Base-by-base conservation (phyloP, 2,888 invertebrate genomes). In the Acanthoscelides obtectus region DNA sequence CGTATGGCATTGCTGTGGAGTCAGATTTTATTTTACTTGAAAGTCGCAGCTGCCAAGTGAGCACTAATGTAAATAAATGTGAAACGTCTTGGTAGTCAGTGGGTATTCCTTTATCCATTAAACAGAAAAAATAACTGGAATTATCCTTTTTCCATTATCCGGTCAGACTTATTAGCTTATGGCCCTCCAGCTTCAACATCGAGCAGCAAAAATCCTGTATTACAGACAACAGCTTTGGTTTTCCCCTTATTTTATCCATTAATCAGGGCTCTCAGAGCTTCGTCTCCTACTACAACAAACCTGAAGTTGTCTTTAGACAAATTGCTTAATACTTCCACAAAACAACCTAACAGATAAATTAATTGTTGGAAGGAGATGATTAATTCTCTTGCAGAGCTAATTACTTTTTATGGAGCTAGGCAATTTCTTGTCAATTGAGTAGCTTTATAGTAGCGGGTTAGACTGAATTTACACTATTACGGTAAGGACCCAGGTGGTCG, bases 281-380 rank as follows among this genome's bases (percentile, higher is more conserved):
- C 45, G 5, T 12, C 45, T 45, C 45, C 45, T 45, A 25, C 45
- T 45, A 45, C 45, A 45, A 6, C 45, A 45, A 45, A 45, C 45
- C 45, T 45, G 45, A 45, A 45, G 45, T 45, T 45, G 45, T 45
- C 45, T 45, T 45, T 12, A 45, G 45, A 45, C 45, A 45, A 45
- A 45, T 45, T 45, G 45, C 45, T 12, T 45, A 12, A 45, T 45
- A 45, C 45, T 45, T 1, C 45, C 45, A 45, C 45, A 71, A 71
- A 70, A 70, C 70, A 69, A 69, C 70, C 71, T 74, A 71, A 72
- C 68, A 45, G 67, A 22, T 22, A 22, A 71, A 71, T 71, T 71
- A 71, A 71, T 71, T 71, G 71, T 64, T 22, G 67, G 63, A 19
- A 63, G 22, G 5, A 64, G 67, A 68, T 68, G 71, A 71, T 71